These are phyloP conservation scores for Silurus lanzhouensis DNA, from an alignment of 2,797 vertebrate species.

Conservation along the genomic window DNA sequence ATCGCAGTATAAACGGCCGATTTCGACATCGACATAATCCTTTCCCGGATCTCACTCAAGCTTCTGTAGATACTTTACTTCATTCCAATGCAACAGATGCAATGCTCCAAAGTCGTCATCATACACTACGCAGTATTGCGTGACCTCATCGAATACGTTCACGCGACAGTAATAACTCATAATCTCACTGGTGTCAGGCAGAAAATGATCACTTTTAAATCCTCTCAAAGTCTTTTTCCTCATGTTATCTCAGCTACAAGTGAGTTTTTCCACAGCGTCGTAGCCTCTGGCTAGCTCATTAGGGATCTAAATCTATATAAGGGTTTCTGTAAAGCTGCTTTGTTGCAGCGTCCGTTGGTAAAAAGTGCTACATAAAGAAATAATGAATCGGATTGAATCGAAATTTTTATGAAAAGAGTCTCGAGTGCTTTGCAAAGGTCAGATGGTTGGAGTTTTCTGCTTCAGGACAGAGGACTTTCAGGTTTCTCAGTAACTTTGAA, in stretches of 20 bases:
- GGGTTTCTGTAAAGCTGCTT: conserved; percentile 2
- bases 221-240: conserved; percentile 3
- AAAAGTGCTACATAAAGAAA: not conserved
- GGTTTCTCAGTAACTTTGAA: not conserved
- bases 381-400: not conserved
- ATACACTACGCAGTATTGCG: too few species aligned
- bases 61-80: too few species aligned
- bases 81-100: too few species aligned
- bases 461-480: not conserved
- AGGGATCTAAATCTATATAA: conserved; percentile 19
- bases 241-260: not conserved
- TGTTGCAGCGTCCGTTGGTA: not conserved
- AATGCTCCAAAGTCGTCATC: too few species aligned
- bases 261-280: not conserved
- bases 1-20: too few species aligned
- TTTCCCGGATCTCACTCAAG: too few species aligned
- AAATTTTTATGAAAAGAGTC: not conserved
- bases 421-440: not conserved
- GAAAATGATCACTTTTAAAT: not conserved
- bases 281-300: not conserved
- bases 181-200: not conserved
- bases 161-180: not conserved
- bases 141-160: not conserved
- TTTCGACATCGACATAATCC: too few species aligned
- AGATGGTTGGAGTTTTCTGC: not conserved